A percentile compares a stretch with the other conserved stretches of the same genome.
Conservation (phyloP, 2,113 vertebrate genomes). For the Recurvirostra avosetta region DNA sequence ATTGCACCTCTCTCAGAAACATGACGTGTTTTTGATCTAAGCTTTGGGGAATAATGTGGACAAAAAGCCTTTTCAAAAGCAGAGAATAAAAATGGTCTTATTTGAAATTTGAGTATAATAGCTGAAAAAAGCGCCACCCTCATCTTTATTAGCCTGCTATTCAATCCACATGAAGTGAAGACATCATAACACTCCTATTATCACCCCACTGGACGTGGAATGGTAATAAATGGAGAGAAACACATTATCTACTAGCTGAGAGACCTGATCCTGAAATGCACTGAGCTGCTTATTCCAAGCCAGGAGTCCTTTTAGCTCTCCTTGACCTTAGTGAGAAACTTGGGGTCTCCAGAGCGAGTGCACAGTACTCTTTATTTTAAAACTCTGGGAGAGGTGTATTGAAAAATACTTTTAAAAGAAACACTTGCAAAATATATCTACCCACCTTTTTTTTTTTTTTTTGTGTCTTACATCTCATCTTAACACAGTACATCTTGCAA, state of each 20-base stretch:
- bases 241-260: accelerated
- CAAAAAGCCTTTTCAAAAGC: constrained; percentile 46
- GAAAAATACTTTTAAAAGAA: not conserved
- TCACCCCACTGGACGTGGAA: not conserved
- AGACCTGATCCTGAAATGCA: not conserved
- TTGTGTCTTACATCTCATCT: not conserved
- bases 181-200: constrained; percentile 17
- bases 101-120: constrained; percentile 37
- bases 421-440: not conserved
- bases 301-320: not conserved
- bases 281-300: not conserved
- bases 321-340: not conserved
- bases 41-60: not conserved
- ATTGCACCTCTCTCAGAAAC: not conserved
- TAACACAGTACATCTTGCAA: not conserved
- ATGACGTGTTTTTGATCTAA: constrained; percentile 6
- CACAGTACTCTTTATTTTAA: not conserved
- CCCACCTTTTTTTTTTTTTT: not conserved
- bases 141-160: constrained; percentile 39
- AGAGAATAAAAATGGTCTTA: constrained; percentile 37
- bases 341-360: not conserved
- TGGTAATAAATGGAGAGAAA: constrained; percentile 17
- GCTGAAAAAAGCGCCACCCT: constrained; percentile 17
- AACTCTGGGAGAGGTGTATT: not conserved
- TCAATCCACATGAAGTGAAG: constrained; percentile 22